Conservation (phyloP, 2,888 invertebrate species). For the Drosophila eohydei region DNA sequence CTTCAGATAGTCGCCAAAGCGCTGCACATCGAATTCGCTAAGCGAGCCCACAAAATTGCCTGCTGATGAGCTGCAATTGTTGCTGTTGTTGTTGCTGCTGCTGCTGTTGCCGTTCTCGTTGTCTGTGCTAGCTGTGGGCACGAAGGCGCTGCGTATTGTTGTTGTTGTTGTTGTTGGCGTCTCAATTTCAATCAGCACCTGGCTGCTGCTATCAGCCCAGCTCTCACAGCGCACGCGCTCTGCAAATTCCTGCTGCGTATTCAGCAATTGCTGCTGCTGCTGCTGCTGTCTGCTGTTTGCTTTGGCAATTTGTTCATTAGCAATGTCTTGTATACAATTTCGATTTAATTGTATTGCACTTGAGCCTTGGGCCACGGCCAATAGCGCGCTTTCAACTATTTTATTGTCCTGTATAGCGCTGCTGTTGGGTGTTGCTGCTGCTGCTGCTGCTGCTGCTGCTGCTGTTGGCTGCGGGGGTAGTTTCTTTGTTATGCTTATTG, state of each 20-base stretch:
- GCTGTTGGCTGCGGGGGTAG: slow-evolving; percentile 52
- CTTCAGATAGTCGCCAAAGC: slow-evolving; percentile 72
- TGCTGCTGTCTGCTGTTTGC: slow-evolving; percentile 41
- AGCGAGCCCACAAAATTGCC: slow-evolving; percentile 55
- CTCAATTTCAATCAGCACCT: slow-evolving; percentile 73
- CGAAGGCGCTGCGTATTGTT: slow-evolving; percentile 57
- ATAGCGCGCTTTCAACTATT: slow-evolving; percentile 32
- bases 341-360: slow-evolving; percentile 72
- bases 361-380: slow-evolving; percentile 38
- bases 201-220: slow-evolving; percentile 42
- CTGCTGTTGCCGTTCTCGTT: slow-evolving; percentile 21
- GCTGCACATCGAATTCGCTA: slow-evolving; percentile 82
- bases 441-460: slow-evolving; percentile 1
- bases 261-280: slow-evolving; percentile 62
- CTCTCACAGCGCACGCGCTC: slow-evolving; percentile 59
- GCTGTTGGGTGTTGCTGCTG: slow-evolving; percentile 15
- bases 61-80: slow-evolving; percentile 6
- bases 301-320: slow-evolving; percentile 47
- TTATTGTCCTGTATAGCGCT: slow-evolving; percentile 48
- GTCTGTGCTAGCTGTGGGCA: slow-evolving; percentile 31
- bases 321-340: slow-evolving; percentile 59
- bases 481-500: slow-evolving; percentile 61
- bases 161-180: slow-evolving; percentile 19
- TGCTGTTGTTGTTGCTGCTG: slow-evolving; percentile 7
- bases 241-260: slow-evolving; percentile 44